A percentile compares a stretch with the other conserved stretches of the same genome.
phyloP scores from a whole-genome alignment of 35 echinoderm and acorn worm genomes.

The Strongylocentrotus purpuratus region DNA sequence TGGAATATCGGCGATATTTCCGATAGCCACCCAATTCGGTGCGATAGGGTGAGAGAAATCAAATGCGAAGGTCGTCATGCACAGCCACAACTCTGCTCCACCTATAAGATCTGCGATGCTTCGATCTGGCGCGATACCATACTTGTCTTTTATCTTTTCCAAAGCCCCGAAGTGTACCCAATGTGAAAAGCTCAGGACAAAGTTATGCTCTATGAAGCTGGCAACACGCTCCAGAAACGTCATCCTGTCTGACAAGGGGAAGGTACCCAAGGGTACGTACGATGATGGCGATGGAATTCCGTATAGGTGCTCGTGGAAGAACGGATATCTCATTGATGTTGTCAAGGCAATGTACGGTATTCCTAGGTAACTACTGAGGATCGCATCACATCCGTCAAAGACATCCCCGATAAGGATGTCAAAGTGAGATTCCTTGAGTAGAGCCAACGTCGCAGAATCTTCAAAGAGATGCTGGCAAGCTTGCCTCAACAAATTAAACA shows the following conservation, averaged over 20 bases:
- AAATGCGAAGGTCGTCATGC: neutral
- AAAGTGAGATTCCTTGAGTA: neutral
- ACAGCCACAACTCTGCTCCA: neutral
- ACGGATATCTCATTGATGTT: neutral
- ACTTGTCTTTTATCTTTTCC: too few relatives aligned
- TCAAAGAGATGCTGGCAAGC: neutral
- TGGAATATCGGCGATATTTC: too few relatives aligned
- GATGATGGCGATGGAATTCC: neutral
- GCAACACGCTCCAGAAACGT: neutral
- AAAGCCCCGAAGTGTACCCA: too few relatives aligned
- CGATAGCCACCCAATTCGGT: neutral
- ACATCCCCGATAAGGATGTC: neutral
- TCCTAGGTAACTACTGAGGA: neutral
- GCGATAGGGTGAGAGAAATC: neutral
- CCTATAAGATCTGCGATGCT: too few relatives aligned
- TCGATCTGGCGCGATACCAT: too few relatives aligned
- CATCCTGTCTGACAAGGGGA: constrained; percentile 1
- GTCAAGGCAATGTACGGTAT: neutral
- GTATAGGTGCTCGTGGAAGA: neutral
- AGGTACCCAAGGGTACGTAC: neutral
- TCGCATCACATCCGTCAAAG: constrained; percentile 24
- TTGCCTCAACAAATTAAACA: too few relatives aligned
- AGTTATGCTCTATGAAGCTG: neutral
- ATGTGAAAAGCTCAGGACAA: neutral
- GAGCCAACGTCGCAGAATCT: neutral